Conservation (phyloP, 2,888 invertebrate genomes). For the Idaea dimidiata region DNA sequence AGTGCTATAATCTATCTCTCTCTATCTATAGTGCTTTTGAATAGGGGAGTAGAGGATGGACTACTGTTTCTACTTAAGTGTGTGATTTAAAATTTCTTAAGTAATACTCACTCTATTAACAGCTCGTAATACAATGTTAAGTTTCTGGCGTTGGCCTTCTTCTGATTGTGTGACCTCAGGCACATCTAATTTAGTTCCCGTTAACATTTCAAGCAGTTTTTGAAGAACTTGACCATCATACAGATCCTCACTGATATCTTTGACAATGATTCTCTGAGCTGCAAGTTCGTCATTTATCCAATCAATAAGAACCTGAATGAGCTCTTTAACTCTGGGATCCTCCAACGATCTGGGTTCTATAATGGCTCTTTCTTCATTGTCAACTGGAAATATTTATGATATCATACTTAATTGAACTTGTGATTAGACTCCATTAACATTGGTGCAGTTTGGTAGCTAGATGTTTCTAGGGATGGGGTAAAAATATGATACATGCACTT, state of each 20-base stretch:
- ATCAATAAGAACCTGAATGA: slow-evolving; percentile 93
- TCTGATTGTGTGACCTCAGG: slow-evolving; percentile 99
- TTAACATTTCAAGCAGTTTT: slow-evolving; percentile 90
- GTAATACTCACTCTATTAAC: slow-evolving; percentile 87
- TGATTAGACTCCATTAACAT: too few relatives aligned
- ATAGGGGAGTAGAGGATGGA: background rate
- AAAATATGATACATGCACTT: too few relatives aligned
- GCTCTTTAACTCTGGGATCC: slow-evolving; percentile 91
- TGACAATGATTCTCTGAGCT: slow-evolving; percentile 97
- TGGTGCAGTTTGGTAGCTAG: too few relatives aligned
- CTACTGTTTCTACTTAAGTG: background rate
- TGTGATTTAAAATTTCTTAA: slow-evolving; percentile 3
- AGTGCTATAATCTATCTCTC: too few relatives aligned
- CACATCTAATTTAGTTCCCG: slow-evolving; percentile 94
- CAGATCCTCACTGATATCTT: slow-evolving; percentile 97
- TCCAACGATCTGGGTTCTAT: slow-evolving; percentile 94
- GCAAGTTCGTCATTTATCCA: slow-evolving; percentile 99
- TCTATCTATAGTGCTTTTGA: background rate
- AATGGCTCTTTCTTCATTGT: slow-evolving; percentile 98
- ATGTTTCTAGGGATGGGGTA: too few relatives aligned
- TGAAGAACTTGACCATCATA: slow-evolving; percentile 95
- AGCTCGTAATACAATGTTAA: slow-evolving; percentile 92
- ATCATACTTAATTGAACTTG: background rate
- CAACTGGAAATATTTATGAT: slow-evolving; percentile 81
- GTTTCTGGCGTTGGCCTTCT: slow-evolving; percentile 97